Evolutionary conservation across 2,113 vertebrate species (phyloP), one percentile per base, ranked within the genome.

Genomic region (Turdus rufiventris): DNA sequence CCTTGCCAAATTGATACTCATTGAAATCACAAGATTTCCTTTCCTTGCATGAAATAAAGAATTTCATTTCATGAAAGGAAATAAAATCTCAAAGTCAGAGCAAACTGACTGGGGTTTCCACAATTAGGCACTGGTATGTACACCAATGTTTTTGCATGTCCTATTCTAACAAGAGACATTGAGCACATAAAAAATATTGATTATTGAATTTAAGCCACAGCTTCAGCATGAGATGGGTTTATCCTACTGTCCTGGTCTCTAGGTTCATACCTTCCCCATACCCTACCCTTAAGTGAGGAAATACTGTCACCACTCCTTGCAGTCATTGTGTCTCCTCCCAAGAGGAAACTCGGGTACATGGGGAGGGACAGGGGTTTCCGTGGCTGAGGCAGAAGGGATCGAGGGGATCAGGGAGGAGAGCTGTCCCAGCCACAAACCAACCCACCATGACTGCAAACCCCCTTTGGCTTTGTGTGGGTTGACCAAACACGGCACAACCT

Each of bases 261-360:
- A 63, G 9, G 16, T 34, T 8, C 20, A 21, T 21, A 11, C 5
- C 24, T 48, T 61, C 79, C 8, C 33, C 18, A 14, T 23, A 10
- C 14, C 43, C 45, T 40, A 19, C 14, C 12, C 3, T 2, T 16
- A 34, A 21, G 7, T 29, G 53, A 67, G n/a, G 23, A 57, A 4
- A 92, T 29, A 36, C 14, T 14, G 14, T 56, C 56, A 43, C 8
- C 12, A 38, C 20, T 89, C 66, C 36, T 54, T 67, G 23, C 0
- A 1, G 7, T 38, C 15, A 13, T 0, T 51, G 12, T 0, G 0
- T 42, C 57, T 85, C 33, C 34, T n/a, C 70, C 26, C 3, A 5
- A 34, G 71, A 67, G 19, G 20, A 72, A 10, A 28, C 38, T n/a
- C 6, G 2, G 19, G 14, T n/a, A 5, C 0, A 0, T 2, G 23